Conservation (phyloP, 92 coral and sea anemone genomes). For the Phenganax subtilis region DNA sequence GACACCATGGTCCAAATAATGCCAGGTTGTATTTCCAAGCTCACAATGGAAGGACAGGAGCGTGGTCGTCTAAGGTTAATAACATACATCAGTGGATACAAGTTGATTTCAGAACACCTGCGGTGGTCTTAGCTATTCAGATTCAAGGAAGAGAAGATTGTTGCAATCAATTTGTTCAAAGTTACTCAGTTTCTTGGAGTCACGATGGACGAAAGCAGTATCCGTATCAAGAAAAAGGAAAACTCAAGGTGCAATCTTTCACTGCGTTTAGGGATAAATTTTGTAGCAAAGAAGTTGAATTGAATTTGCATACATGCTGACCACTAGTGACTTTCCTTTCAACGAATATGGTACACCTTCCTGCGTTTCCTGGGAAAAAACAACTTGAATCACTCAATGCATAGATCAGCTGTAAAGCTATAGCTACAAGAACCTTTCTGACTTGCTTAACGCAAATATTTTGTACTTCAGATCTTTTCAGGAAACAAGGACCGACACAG, state of each 20-base stretch:
- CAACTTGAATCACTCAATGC: too few species aligned
- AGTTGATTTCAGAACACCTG: background rate
- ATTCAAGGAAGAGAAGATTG: slow-evolving; percentile 22
- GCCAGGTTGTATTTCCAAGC: slow-evolving; percentile 14
- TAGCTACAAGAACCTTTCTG: too few species aligned
- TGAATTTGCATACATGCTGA: too few species aligned
- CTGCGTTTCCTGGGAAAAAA: too few species aligned
- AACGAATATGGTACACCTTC: too few species aligned
- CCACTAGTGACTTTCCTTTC: too few species aligned
- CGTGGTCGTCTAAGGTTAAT: slow-evolving; percentile 12
- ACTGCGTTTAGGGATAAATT: too few species aligned
- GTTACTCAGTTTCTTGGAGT: slow-evolving; percentile 19
- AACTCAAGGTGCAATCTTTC: background rate
- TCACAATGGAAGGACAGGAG: slow-evolving; percentile 14
- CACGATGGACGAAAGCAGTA: slow-evolving; percentile 11
- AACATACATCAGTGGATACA: slow-evolving; percentile 22
- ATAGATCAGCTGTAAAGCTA: too few species aligned
- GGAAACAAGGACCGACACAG: slow-evolving; percentile 18
- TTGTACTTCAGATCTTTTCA: background rate
- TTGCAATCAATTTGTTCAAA: slow-evolving; percentile 20
- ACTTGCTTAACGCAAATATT: too few species aligned
- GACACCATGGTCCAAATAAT: background rate
- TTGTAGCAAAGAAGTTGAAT: too few species aligned
- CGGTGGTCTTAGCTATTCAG: background rate
- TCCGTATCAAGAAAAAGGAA: slow-evolving; percentile 5